Base-by-base conservation (phyloP, 2,113 vertebrate genomes). In the Cyrtonyx montezumae region DNA sequence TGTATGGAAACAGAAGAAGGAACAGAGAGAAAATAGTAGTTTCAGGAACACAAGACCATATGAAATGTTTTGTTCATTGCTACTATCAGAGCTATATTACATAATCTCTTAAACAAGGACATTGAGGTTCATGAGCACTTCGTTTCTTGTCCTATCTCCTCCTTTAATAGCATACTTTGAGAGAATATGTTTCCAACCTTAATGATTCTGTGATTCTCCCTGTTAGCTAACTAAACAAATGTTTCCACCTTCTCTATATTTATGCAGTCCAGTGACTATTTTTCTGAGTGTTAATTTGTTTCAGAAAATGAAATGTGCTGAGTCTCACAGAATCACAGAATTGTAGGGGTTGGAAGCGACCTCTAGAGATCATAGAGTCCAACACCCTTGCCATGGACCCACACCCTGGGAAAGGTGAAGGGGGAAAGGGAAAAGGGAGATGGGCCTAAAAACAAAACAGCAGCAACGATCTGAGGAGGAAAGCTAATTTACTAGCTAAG, bases 21-120 rank as follows among this genome's bases (percentile, higher is more conserved):
- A 69, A 11, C 3, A 2, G 18, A 67, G 4, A 10, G 19, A 53
- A 71, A n/a, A 48, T 2, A 2, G 1, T 21, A 18, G 34, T 9
- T 69, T 83, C 61, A 59, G 28, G 55, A 63, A 45, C 28, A 48
- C 34, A 40, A 37, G 28, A 36, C 20, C 25, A 36, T 25, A 62
- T 42, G 67, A 63, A 18, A 34, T 48, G 22, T 17, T 32, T 15
- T 0, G 5, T 74, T 28, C 11, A 13, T 21, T 45, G 46, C 11
- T 70, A 2, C 15, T 67, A 8, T 13, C 37, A 49, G 14, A 77
- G 1, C 6, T 58, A 1, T 40, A 5, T 8, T 58, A 4, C 7
- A 20, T 43, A 34, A 30, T 13, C 8, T 58, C 43, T 75, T 30
- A 8, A 79, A 83, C 3, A 62, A 80, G 86, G 6, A 22, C 40